Evolutionary conservation across 1,140 invertebrate species (phyloP).

Genomic region (Brachionus rubens): DNA sequence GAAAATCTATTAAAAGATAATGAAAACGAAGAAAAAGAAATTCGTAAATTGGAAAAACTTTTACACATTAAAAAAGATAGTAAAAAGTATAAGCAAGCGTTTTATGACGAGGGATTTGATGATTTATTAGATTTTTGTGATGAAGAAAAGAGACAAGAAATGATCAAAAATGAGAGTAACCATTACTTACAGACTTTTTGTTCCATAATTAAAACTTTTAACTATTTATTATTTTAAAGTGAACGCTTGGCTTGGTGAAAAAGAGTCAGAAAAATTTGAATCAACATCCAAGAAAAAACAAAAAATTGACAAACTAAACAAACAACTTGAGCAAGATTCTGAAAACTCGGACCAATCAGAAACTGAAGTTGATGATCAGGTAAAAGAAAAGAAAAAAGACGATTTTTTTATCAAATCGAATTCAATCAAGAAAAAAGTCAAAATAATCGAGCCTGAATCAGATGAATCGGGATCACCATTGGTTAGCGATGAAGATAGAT

Average conservation of each 20-base stretch:
- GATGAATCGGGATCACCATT: neutral
- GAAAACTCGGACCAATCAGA: conserved; percentile 35
- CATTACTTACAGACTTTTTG: no score
- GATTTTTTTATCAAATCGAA: conserved; percentile 23
- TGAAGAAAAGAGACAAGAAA: conserved; percentile 27
- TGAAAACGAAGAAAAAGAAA: conserved; percentile 40
- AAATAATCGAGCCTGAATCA: neutral
- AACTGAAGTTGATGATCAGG: neutral
- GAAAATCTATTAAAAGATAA: conserved; percentile 39
- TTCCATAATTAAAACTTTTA: no score
- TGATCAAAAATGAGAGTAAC: conserved; percentile 37
- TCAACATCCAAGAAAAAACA: neutral
- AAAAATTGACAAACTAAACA: conserved; percentile 4
- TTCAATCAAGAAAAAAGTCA: conserved; percentile 1
- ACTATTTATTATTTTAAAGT: neutral
- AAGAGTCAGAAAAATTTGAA: neutral
- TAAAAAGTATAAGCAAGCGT: conserved; percentile 23
- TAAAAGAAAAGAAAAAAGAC: neutral
- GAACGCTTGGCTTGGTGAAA: neutral
- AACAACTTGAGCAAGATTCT: neutral
- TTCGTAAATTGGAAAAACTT: conserved; percentile 31
- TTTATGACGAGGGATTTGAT: conserved; percentile 42
- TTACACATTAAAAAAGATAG: conserved; percentile 38
- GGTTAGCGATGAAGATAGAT: neutral
- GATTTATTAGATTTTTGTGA: conserved; percentile 46